Evolutionary conservation across 2,797 vertebrate species (phyloP).

Genomic region (Margarornis squamiger): DNA sequence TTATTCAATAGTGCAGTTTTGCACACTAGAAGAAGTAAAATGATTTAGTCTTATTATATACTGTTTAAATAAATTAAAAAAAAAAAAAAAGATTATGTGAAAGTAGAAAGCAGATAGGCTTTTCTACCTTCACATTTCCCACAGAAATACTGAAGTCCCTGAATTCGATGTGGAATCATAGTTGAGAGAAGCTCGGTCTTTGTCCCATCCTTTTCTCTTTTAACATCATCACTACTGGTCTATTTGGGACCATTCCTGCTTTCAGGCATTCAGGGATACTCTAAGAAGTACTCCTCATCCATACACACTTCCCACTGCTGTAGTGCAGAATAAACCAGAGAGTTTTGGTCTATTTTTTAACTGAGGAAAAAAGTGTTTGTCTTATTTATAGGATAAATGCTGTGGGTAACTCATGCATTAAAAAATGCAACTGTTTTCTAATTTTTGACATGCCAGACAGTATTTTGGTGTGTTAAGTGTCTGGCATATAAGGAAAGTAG

Average conservation of each 20-base stretch:
- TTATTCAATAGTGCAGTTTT: background rate
- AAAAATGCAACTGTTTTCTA: background rate
- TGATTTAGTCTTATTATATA: background rate
- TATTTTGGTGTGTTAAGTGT: background rate
- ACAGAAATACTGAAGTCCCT: background rate
- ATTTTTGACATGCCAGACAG: background rate
- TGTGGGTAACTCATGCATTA: background rate
- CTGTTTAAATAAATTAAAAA: background rate
- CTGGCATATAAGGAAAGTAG: background rate
- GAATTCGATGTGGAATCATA: background rate
- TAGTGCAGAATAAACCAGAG: background rate
- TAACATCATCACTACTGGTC: background rate
- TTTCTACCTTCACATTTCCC: background rate
- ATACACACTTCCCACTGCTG: background rate
- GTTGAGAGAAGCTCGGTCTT: background rate
- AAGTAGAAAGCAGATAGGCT: background rate
- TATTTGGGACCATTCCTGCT: rapidly evolving
- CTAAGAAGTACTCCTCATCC: background rate
- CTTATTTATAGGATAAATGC: background rate
- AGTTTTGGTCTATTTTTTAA: background rate
- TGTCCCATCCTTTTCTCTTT: background rate
- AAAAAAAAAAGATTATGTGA: too few species aligned
- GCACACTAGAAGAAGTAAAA: background rate
- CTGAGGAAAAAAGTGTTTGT: background rate
- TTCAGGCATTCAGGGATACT: background rate